Conservation (phyloP, 2,113 vertebrate genomes). For the Myxocyprinus asiaticus region DNA sequence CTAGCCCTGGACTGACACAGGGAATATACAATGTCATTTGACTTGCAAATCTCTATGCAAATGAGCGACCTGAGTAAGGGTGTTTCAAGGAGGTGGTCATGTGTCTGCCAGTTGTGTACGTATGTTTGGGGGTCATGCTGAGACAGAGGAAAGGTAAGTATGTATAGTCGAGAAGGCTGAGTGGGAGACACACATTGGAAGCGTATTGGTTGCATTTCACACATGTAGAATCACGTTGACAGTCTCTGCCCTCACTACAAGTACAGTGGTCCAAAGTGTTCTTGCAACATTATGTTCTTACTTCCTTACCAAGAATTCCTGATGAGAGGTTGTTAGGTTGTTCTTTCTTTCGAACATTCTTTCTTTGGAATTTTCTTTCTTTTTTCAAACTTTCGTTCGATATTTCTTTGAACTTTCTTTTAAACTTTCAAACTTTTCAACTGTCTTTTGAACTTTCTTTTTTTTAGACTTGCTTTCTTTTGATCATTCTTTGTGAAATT, state of each 20-base stretch:
- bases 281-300: neutral
- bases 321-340: too few relatives aligned
- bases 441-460: neutral
- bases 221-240: neutral
- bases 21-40: slow-evolving; percentile 46
- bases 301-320: neutral
- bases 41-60: slow-evolving; percentile 55
- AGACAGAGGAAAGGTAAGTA: slow-evolving; percentile 1
- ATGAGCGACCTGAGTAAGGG: slow-evolving; percentile 42
- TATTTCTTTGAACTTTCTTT: neutral
- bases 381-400: neutral
- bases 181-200: neutral
- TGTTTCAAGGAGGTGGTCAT: slow-evolving; percentile 49
- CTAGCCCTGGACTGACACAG: slow-evolving; percentile 45
- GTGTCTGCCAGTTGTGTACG: slow-evolving; percentile 41
- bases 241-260: neutral
- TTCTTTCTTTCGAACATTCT: too few relatives aligned
- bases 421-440: neutral
- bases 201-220: neutral
- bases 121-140: slow-evolving; percentile 12
- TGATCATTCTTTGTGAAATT: too few relatives aligned
- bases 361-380: too few relatives aligned
- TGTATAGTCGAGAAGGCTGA: neutral
- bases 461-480: neutral
- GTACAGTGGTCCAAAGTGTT: neutral